Evolutionary conservation across 2,888 invertebrate genomes (phyloP).

Genomic region (Noctua comes): DNA sequence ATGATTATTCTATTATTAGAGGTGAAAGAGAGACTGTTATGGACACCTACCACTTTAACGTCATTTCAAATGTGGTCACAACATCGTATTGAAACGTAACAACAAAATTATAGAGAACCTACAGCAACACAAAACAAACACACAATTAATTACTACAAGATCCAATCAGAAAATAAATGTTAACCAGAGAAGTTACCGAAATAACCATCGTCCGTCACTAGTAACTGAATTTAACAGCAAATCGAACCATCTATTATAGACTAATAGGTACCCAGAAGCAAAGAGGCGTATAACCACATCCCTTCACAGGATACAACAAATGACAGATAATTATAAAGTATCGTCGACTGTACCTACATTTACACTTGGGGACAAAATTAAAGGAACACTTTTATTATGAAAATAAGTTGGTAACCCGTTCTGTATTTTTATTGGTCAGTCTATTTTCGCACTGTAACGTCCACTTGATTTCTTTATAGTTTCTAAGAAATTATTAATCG

Average conservation of each 20-base stretch:
- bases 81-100: not conserved
- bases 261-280: constrained; percentile 13
- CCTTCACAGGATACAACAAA: constrained; percentile 56
- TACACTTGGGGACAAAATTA: constrained; percentile 29
- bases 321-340: constrained; percentile 39
- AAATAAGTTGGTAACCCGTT: not conserved
- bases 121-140: not conserved
- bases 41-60: not conserved
- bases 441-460: constrained; percentile 14
- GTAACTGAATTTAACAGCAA: constrained; percentile 36
- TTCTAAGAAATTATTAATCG: constrained; percentile 45
- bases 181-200: not conserved
- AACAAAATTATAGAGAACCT: not conserved
- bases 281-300: constrained; percentile 13
- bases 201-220: not conserved
- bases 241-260: constrained; percentile 19
- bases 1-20: not conserved
- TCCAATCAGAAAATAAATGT: not conserved
- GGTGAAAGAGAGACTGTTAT: not conserved
- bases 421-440: not conserved
- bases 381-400: constrained; percentile 1
- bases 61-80: not conserved
- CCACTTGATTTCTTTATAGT: constrained; percentile 16
- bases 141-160: not conserved
- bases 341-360: constrained; percentile 4